Conservation (phyloP, 2,797 vertebrate species). For the Eulemur mongoz region DNA sequence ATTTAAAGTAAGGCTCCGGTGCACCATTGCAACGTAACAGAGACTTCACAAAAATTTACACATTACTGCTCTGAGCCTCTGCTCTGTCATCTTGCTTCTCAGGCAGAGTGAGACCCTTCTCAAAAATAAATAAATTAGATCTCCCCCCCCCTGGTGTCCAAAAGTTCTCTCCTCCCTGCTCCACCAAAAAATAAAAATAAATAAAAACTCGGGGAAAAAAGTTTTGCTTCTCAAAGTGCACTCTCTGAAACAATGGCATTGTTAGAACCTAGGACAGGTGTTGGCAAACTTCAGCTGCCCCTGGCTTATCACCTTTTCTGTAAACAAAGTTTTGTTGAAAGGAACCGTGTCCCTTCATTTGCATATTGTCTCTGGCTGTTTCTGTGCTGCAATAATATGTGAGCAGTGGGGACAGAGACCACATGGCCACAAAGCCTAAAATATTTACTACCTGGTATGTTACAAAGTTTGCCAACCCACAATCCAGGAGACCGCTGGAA, state of each 20-base stretch:
- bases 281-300: neutral
- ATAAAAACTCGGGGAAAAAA: too few species aligned
- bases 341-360: neutral
- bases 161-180: too few species aligned
- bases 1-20: fast-evolving
- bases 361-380: fast-evolving
- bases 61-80: neutral
- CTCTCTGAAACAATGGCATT: neutral
- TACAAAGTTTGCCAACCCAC: neutral
- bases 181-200: too few species aligned
- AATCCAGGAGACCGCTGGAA: neutral
- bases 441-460: neutral
- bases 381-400: neutral
- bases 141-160: too few species aligned
- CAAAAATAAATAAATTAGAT: too few species aligned
- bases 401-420: neutral
- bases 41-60: neutral
- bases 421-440: neutral
- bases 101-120: too few species aligned
- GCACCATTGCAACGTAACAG: fast-evolving
- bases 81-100: neutral
- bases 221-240: neutral
- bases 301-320: neutral
- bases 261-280: neutral
- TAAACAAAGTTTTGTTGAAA: neutral